Conservation (phyloP, 2,888 invertebrate species). For the Melitaea athalia region DNA sequence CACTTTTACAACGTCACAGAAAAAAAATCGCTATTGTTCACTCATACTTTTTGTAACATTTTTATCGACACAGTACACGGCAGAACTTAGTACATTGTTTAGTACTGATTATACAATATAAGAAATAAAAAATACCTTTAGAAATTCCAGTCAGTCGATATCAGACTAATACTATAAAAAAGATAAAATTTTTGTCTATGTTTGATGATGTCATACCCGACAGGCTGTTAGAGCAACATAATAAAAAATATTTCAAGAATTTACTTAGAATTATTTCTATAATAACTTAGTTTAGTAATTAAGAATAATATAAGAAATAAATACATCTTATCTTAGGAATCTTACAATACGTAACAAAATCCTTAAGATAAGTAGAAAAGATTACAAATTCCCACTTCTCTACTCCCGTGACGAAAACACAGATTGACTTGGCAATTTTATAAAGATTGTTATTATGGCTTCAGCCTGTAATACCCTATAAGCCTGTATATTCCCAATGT, state of each 20-base stretch:
- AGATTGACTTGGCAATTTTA: background rate
- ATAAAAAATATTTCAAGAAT: background rate
- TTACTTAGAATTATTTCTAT: background rate
- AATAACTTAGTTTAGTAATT: no score
- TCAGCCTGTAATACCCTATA: no score
- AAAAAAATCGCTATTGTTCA: constrained; percentile 15
- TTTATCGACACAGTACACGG: background rate
- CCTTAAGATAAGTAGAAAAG: no score
- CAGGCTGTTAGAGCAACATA: background rate
- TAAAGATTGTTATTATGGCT: background rate
- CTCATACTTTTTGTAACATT: background rate
- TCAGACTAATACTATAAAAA: background rate
- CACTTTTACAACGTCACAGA: constrained; percentile 14
- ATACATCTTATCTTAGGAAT: no score
- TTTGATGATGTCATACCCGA: background rate
- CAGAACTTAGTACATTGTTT: background rate
- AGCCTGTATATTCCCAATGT: no score
- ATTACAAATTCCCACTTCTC: constrained; percentile 9
- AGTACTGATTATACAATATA: background rate
- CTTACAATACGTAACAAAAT: constrained; percentile 1
- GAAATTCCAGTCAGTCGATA: background rate
- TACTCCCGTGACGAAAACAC: constrained; percentile 25
- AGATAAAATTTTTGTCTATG: background rate
- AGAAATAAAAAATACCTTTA: background rate
- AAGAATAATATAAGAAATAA: background rate